Base-by-base conservation (phyloP, 2,888 invertebrate species). In the Tenthredo amoena region DNA sequence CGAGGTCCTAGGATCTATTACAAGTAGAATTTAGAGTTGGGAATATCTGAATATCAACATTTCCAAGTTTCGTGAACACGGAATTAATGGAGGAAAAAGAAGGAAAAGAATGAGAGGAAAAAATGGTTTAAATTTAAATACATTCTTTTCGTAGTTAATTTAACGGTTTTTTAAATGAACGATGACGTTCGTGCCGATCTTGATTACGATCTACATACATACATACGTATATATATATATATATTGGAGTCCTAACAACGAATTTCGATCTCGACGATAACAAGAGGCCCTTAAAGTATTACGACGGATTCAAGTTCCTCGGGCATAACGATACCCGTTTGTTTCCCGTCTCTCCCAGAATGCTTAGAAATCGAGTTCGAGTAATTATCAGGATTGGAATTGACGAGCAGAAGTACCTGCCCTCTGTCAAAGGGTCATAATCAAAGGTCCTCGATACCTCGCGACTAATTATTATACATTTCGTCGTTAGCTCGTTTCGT, bases 381-480 rank as follows among this genome's bases (percentile, higher is more conserved):
- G 71, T 71, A 71, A 71, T 71, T 71, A 71, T 71, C 71, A 71
- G 71, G 40, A 40, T 71, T 71, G 34, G 37, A 34, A 71, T 71
- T 40, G 71, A 71, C 37, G n/a, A 37, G 37, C 31, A 71, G 71
- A 71, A 71, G 34, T 71, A 55, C 55, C 55, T 47, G n/a, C 43
- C n/a, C 72, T 72, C 43, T n/a, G 74, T 74, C 74, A 74, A 74
- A 74, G 74, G 74, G 74, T 71, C 15, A 68, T 34, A 68, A 68
- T 68, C 34, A 34, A 34, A 68, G 68, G 68, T 68, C 31, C 68
- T 18, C 68, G 31, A 68, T 68, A 18, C 68, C 34, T 34, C 68
- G 68, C 18, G 18, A 18, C 10, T 62, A 62, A 62, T 62, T 26
- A 62, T 62, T 58, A 26, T 62, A 31, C 21, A 62, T 21, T 7